Evolutionary conservation across 1,140 invertebrate genomes (phyloP), one percentile per base, ranked within the genome.

Genomic region (Samia ricini): DNA sequence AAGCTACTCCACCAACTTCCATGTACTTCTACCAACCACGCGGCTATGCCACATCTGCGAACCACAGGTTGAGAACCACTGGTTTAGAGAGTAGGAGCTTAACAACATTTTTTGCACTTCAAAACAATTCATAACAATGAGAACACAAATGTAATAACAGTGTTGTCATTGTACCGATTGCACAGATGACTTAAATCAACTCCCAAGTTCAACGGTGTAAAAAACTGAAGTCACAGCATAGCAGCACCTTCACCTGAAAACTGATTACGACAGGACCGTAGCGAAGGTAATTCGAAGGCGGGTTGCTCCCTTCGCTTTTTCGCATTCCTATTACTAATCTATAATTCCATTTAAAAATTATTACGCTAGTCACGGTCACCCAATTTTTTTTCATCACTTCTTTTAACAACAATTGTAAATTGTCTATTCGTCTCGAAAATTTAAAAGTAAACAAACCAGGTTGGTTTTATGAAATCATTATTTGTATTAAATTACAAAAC

Each of bases 131-230:
- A 21, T 52, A 52, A 52, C 51, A 52, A 52, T 52, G 20, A 52
- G 20, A 52, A 52, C 22, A 22, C 51, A 21, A 52, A 57, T 36
- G 19, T 24, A 26, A 57, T 36, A 36, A 57, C 15, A 19, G 56
- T 57, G 56, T 36, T 36, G 56, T 57, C 29, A 57, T 29, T 20
- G 23, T 23, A 59, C 4, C 48, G 21, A 50, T 60, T 60, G 59
- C 59, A 52, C 49, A 22, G 59, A 57, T 36, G 56, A 50, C 42
- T 24, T 18, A 59, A 59, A 49, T 61, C 50, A 58, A 68, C 67
- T 75, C 68, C n/a, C 74, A 60, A 69, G 64, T 59, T 59, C 57
- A 59, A 49, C 57, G n/a, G 49, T 50, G 23, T 24, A 36, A 57
- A 55, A 56, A 57, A 57, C 56, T 36, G 24, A 33, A 19, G 24